Evolutionary conservation across 53 echinoderm and acorn worm genomes (phyloP), one percentile per base, ranked within the genome.

Genomic region (Holothuria leucospilota): DNA sequence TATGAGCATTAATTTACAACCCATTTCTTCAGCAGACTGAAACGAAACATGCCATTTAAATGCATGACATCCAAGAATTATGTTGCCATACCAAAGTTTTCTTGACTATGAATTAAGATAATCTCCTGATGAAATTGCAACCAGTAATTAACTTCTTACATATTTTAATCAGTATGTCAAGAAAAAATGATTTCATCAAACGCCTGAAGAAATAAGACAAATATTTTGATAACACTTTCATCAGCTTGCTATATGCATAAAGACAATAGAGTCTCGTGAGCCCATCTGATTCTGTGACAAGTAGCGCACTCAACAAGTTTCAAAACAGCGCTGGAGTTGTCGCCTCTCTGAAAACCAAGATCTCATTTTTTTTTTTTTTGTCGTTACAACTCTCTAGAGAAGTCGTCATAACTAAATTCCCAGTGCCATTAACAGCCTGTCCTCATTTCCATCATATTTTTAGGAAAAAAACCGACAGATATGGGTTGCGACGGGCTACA

Each of bases 331-430:
- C 56, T 56, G 2, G 18, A 56, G 56, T 56, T 70, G 29, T 46
- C 49, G 75, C 25, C 75, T 75, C 25, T 49, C 49, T 75, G 51
- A 75, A 75, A 75, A 52, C 46, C 56, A 46, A 72, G 72, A 72
- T 72, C 72, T 72, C 49, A 71, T 71, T 71, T 71, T 63, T 63
- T 42, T 49, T 49, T 49, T 49, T 49, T 49, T 64, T 72, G 42
- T 72, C 34, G 72, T 72, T 72, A 72, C 72, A 72, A 39, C 46
- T 46, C 72, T 72, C 72, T 46, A 5, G 72, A 72, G 72, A 39
- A 72, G 72, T 72, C 46, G 42, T 72, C 72, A 72, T 72, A 72
- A 72, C 72, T 72, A 39, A 72, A 72, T 72, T 72, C 72, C 72
- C 72, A 72, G 46, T 41, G 72, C 72, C 72, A 72, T 72, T 72